phyloP scores from a whole-genome alignment of 1,140 invertebrate genomes.

The Ericerus pela region DNA sequence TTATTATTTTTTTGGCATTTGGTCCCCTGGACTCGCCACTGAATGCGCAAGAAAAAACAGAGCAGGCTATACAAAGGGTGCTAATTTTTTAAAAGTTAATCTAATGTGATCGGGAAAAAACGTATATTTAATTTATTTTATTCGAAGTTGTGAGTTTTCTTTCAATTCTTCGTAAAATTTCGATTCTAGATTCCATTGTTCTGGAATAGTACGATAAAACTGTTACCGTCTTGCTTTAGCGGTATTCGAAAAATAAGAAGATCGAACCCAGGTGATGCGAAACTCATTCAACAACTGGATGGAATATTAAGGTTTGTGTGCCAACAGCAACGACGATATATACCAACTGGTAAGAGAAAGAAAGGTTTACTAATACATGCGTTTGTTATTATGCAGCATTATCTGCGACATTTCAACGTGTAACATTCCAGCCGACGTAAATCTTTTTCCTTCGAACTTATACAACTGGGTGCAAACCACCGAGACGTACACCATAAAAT shows the following conservation, averaged over 20 bases:
- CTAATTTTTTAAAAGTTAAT: background rate
- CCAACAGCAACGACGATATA: background rate
- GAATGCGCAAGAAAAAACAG: too few relatives aligned
- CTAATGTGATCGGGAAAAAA: background rate
- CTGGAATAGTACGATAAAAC: conserved; percentile 57
- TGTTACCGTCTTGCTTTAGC: conserved; percentile 57
- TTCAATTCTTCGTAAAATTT: too few relatives aligned
- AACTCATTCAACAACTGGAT: conserved; percentile 44
- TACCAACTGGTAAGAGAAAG: background rate
- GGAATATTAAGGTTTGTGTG: conserved; percentile 51
- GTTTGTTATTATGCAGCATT: conserved; percentile 35
- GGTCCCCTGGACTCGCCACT: too few relatives aligned
- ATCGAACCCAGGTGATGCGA: conserved; percentile 50
- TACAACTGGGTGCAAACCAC: conserved; percentile 47
- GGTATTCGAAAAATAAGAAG: conserved; percentile 56
- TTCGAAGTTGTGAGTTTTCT: background rate
- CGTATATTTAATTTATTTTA: background rate
- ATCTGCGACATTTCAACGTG: conserved; percentile 41
- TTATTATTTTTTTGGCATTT: too few relatives aligned
- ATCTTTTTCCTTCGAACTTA: conserved; percentile 49
- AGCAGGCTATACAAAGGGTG: too few relatives aligned
- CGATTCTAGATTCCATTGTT: conserved; percentile 47
- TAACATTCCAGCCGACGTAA: conserved; percentile 40
- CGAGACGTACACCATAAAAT: conserved; percentile 40
- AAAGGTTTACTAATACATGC: conserved; percentile 1